Evolutionary conservation across 2,113 vertebrate species (phyloP).

Genomic region (Girardinichthys multiradiatus): DNA sequence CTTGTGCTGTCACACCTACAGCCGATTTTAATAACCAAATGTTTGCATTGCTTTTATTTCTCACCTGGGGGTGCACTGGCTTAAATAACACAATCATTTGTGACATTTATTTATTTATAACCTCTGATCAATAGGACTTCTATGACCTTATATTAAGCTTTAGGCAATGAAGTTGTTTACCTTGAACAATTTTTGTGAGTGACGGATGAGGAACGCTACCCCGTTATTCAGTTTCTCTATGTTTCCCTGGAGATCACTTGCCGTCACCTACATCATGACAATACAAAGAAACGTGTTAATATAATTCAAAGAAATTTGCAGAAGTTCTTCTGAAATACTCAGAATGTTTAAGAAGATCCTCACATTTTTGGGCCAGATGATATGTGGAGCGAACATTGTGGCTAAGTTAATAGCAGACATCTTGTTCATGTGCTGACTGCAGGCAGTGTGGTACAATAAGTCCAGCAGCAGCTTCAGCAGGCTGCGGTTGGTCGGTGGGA

Average conservation of each 20-base stretch:
- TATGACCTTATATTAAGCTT: too few relatives aligned
- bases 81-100: too few relatives aligned
- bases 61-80: too few relatives aligned
- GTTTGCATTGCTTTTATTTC: neutral
- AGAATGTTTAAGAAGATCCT: conserved; percentile 29
- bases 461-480: conserved; percentile 93
- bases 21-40: neutral
- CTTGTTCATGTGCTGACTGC: conserved; percentile 94
- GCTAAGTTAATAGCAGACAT: conserved; percentile 97
- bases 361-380: conserved; percentile 98
- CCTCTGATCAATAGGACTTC: too few relatives aligned
- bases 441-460: conserved; percentile 94
- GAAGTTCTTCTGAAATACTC: neutral
- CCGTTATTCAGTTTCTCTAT: conserved; percentile 90
- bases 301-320: neutral
- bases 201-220: conserved; percentile 95
- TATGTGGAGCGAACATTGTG: conserved; percentile 96
- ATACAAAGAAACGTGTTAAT: neutral
- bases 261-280: conserved; percentile 81
- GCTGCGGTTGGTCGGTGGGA: conserved; percentile 91
- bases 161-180: conserved; percentile 44
- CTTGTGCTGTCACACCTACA: neutral
- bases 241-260: conserved; percentile 92
- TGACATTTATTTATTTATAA: too few relatives aligned
- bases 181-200: conserved; percentile 95